phyloP scores from a whole-genome alignment of 2,113 vertebrate species.

The Parotia lawesii region DNA sequence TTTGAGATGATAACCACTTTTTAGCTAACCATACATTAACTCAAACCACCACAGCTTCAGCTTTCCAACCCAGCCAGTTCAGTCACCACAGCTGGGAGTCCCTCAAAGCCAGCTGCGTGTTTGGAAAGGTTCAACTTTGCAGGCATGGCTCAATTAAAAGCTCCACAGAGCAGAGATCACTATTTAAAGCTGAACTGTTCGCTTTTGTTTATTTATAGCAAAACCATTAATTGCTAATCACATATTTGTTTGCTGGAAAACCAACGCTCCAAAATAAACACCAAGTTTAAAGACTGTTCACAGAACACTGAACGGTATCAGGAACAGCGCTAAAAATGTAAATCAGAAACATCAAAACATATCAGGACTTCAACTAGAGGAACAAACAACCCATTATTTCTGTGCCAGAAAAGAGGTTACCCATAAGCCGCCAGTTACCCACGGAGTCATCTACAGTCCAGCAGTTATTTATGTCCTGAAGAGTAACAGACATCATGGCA shows the following conservation, averaged over 20 bases:
- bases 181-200: conserved; percentile 1
- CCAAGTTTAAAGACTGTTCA: conserved; percentile 9
- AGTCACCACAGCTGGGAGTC: neutral
- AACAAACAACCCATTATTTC: conserved; percentile 48
- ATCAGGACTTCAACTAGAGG: neutral
- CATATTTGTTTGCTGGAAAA: conserved; percentile 32
- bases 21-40: neutral
- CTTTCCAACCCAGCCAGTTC: neutral
- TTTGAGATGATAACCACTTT: neutral
- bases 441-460: conserved; percentile 16
- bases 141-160: neutral
- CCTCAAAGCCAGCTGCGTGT: neutral
- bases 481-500: neutral
- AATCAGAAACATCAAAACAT: conserved; percentile 59
- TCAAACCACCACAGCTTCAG: neutral
- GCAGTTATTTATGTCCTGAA: neutral
- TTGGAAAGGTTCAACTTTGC: neutral
- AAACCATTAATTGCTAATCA: conserved; percentile 51
- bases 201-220: conserved; percentile 31
- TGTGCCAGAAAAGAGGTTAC: conserved; percentile 42
- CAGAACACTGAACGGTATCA: conserved; percentile 9
- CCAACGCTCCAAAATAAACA: conserved; percentile 18
- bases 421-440: neutral
- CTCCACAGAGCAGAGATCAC: neutral
- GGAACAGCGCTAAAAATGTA: conserved; percentile 15